Conservation (phyloP, 2,113 vertebrate species). For the Tauraco erythrolophus region DNA sequence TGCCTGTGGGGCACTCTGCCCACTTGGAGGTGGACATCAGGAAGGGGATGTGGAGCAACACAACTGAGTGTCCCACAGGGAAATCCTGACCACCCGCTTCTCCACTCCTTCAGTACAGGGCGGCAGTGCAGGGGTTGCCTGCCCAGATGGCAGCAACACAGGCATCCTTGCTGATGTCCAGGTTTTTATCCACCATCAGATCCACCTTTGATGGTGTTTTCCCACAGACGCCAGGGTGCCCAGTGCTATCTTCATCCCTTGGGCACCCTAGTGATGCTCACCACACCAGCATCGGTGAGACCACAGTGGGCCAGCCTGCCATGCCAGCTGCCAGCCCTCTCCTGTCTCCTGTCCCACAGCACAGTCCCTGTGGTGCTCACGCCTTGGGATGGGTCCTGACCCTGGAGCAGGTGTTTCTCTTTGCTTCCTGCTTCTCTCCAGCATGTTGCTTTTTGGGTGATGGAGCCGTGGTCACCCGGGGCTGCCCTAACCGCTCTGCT, state of each 20-base stretch:
- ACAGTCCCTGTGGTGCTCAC: not conserved
- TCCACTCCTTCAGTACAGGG: not conserved
- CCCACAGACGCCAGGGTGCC: not conserved
- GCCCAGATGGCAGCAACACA: not conserved
- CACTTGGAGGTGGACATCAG: not conserved
- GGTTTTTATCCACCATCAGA: not conserved
- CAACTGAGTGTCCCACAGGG: not conserved
- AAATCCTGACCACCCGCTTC: not conserved
- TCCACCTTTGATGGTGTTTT: not conserved
- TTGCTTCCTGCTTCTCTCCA: not conserved
- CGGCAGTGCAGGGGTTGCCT: not conserved
- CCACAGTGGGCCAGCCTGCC: not conserved
- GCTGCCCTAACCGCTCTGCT: not conserved
- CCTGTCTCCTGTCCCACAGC: not conserved
- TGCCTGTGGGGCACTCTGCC: not conserved
- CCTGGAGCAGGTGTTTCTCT: not conserved
- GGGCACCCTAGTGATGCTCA: not conserved
- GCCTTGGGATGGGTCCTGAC: not conserved
- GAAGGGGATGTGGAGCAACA: not conserved
- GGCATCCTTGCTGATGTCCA: not conserved
- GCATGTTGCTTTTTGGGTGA: not conserved
- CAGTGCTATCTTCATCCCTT: not conserved
- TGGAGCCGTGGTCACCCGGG: not conserved
- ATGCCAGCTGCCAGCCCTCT: not conserved
- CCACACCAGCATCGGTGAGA: accelerated